Evolutionary conservation across 2,888 invertebrate species (phyloP), one percentile per base, ranked within the genome.

Genomic region (Lasioglossum marginatum): DNA sequence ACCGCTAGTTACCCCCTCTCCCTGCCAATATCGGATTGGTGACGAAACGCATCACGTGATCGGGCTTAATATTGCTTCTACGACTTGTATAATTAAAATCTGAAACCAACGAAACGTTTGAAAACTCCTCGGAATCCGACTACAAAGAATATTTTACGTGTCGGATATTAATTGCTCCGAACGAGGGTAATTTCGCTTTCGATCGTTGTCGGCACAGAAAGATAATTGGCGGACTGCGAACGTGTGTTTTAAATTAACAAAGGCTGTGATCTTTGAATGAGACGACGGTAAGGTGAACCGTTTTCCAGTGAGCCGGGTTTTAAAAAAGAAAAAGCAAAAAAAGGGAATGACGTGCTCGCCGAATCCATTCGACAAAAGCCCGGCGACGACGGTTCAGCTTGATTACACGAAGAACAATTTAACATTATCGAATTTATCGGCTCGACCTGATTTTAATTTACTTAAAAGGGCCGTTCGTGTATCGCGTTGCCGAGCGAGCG

Each of bases 401-500:
- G 82, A 83, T 83, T 82, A 82, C 66, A 66, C 43, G 43, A 19
- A 31, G 34, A 78, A 74, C 74, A 78, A 63, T 83, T 63, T 43
- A 48, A 83, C 60, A 37, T 83, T 78, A 84, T 78, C 63, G 83
- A 84, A 83, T 83, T 83, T 52, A 75, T 79, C 63, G 79, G 45
- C 8, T 43, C 76, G 27, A 43, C 16, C 31, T 12, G 70, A 85
- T 79, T 85, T 83, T 83, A 83, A 83, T 85, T 83, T 72, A 66
- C 76, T 72, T 85, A 68, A 85, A 83, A 85, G 85, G 75, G 27
- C 14, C 23, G 16, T 27, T 23, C 31, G 52, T 57, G 48, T 57
- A 31, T 45, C 27, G 34, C 23, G 40, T 48, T 34, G 81, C 19
- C 40, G 37, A 48, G 5, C 31, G 40, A 72, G 8, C 63, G 23